Conservation (phyloP, 2,797 vertebrate species). For the Brachyrhaphis roseni region DNA sequence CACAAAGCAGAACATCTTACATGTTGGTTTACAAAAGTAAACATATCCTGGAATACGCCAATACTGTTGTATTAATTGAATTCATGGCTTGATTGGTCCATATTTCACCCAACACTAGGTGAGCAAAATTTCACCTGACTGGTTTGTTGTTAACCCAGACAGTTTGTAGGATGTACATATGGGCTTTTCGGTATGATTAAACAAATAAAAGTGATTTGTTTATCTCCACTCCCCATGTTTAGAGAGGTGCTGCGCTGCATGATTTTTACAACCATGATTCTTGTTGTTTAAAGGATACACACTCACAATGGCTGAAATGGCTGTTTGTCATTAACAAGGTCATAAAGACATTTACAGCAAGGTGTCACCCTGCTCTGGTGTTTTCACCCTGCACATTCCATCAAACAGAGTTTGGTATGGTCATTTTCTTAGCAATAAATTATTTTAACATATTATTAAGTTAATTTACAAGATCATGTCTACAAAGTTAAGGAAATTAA, state of each 20-base stretch:
- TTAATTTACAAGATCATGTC: not conserved
- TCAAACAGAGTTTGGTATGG: slow-evolving; percentile 7
- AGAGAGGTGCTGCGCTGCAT: slow-evolving; percentile 20
- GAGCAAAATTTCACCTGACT: not conserved
- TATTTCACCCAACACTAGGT: not conserved
- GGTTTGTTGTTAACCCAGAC: not conserved
- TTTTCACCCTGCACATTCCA: slow-evolving; percentile 33
- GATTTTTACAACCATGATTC: slow-evolving; percentile 35
- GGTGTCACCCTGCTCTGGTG: slow-evolving; percentile 14
- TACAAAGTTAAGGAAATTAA: not conserved
- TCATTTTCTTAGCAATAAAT: not conserved
- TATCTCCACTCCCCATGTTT: slow-evolving; percentile 24
- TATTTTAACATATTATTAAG: slow-evolving; percentile 1
- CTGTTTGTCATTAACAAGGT: slow-evolving; percentile 50
- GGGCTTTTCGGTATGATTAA: not conserved
- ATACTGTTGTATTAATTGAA: not conserved
- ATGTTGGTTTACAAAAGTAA: not conserved
- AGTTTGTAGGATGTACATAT: not conserved
- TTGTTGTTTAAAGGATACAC: slow-evolving; percentile 50
- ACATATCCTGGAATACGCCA: not conserved
- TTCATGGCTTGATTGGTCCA: not conserved
- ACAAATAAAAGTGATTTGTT: slow-evolving; percentile 7
- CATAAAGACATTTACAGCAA: slow-evolving; percentile 59
- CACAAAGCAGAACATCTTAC: not conserved
- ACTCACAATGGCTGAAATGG: slow-evolving; percentile 32